Evolutionary conservation across 2,888 invertebrate genomes (phyloP).

Genomic region (Lydus trimaculatus): DNA sequence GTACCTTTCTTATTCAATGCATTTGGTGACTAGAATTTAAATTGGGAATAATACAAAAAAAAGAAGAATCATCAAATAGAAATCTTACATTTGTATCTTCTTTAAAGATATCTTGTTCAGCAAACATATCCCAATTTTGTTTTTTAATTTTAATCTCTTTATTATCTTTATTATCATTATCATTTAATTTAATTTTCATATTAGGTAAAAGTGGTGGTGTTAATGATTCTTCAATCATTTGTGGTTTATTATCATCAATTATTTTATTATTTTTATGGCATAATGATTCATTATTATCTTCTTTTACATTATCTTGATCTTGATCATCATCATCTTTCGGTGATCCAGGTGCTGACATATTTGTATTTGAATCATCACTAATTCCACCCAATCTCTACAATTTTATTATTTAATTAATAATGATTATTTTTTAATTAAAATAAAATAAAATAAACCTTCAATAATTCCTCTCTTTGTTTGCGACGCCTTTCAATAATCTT

Average conservation of each 20-base stretch:
- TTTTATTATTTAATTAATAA: background rate
- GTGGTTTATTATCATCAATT: slow-evolving; percentile 17
- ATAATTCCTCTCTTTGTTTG: slow-evolving; percentile 84
- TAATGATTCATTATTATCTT: background rate
- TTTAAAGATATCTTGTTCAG: slow-evolving; percentile 85
- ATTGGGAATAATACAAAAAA: no score
- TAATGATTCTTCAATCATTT: slow-evolving; percentile 51
- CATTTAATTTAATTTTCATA: slow-evolving; percentile 52
- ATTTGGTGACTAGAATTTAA: slow-evolving; percentile 73
- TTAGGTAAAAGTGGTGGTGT: slow-evolving; percentile 59
- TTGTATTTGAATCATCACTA: slow-evolving; percentile 66
- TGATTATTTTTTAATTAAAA: background rate
- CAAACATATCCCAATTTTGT: slow-evolving; percentile 91
- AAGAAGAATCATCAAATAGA: slow-evolving; percentile 13
- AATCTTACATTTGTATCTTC: slow-evolving; percentile 53
- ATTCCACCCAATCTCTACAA: slow-evolving; percentile 65
- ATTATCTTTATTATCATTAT: slow-evolving; percentile 55
- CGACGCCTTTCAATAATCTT: slow-evolving; percentile 89
- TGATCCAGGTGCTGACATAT: slow-evolving; percentile 48
- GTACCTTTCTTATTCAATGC: slow-evolving; percentile 61
- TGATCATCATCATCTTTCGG: slow-evolving; percentile 26
- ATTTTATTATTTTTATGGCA: slow-evolving; percentile 22
- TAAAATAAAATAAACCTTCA: slow-evolving; percentile 69
- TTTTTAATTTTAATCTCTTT: slow-evolving; percentile 57
- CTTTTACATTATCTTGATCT: background rate